These are phyloP conservation scores for Sander vitreus DNA, from an alignment of 2,113 vertebrate genomes.

Conservation along the genomic window DNA sequence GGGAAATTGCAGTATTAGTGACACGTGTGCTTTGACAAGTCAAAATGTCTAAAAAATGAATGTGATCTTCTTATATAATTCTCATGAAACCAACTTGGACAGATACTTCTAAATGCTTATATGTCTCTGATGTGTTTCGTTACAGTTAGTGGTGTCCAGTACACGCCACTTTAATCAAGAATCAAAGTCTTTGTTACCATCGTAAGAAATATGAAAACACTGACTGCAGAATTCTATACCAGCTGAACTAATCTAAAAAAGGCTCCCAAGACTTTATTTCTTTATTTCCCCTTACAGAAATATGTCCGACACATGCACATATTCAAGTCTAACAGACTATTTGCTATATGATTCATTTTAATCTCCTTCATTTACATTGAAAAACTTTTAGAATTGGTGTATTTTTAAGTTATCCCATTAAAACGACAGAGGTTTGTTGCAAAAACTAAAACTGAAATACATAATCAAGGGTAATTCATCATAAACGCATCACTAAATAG, in stretches of 20 bases:
- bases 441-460: background rate
- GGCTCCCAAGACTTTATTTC: background rate
- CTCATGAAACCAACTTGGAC: background rate
- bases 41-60: background rate
- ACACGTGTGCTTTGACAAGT: no score
- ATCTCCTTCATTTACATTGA: no score
- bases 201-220: constrained; percentile 11
- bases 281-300: constrained; percentile 20
- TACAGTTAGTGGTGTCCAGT: background rate
- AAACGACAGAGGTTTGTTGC: background rate
- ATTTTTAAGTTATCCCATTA: background rate
- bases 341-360: background rate
- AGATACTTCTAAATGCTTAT: background rate
- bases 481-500: background rate
- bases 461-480: background rate
- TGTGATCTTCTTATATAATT: background rate
- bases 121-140: background rate
- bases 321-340: background rate
- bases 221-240: constrained; percentile 16
- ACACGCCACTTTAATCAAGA: constrained; percentile 2
- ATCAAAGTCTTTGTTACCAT: constrained; percentile 21
- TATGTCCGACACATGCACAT: background rate
- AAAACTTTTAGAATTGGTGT: background rate
- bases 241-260: constrained; percentile 25
- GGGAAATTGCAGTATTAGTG: no score